Evolutionary conservation across 53 echinoderm and acorn worm genomes (phyloP).

Genomic region (Henricia sp.): DNA sequence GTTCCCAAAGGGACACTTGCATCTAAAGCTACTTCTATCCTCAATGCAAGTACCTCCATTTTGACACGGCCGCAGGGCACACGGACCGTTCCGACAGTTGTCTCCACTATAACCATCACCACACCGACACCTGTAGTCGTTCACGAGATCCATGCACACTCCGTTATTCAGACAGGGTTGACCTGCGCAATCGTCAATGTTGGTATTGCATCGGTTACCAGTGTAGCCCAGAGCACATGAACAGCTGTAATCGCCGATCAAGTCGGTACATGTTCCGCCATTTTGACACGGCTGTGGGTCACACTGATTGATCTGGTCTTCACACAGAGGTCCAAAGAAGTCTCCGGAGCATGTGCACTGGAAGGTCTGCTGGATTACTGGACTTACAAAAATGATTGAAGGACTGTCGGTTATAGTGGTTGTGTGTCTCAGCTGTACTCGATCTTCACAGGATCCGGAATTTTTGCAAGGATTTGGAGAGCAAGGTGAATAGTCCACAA

Average conservation of each 20-base stretch:
- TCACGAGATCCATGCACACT: constrained; percentile 70
- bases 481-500: constrained; percentile 84
- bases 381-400: constrained; percentile 83
- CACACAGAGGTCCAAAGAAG: constrained; percentile 78
- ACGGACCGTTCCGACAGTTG: constrained; percentile 86
- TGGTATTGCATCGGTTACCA: constrained; percentile 69
- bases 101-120: constrained; percentile 74
- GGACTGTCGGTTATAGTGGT: constrained; percentile 71
- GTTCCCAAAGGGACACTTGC: constrained; percentile 81
- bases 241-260: constrained; percentile 73
- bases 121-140: constrained; percentile 81
- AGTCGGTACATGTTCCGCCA: constrained; percentile 77
- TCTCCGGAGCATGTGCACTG: constrained; percentile 76
- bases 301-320: constrained; percentile 83
- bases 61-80: constrained; percentile 76
- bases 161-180: constrained; percentile 79
- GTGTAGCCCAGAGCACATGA: constrained; percentile 77
- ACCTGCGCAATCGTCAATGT: constrained; percentile 81
- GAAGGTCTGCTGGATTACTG: constrained; percentile 65
- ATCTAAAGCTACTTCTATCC: constrained; percentile 68
- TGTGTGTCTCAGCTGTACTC: constrained; percentile 57
- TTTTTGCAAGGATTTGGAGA: constrained; percentile 76
- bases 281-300: constrained; percentile 78
- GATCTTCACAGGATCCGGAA: constrained; percentile 70
- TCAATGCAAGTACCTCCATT: constrained; percentile 85